Base-by-base conservation (phyloP, 2,113 vertebrate genomes). In the Copsychus sechellarum region DNA sequence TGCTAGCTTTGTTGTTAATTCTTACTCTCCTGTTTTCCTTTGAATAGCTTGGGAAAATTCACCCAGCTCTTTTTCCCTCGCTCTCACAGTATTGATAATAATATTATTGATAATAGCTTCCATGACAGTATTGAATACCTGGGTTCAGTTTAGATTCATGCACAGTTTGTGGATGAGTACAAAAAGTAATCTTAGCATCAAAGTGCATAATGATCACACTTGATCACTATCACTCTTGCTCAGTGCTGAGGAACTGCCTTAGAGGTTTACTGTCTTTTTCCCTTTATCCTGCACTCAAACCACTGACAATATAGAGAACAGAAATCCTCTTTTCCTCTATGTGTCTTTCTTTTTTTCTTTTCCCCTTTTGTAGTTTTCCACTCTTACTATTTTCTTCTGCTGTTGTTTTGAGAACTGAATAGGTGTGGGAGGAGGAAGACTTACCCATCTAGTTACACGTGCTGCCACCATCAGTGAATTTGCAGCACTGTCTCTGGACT, bases 371-470 rank as follows among this genome's bases (percentile, higher is more conserved):
- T 8, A 58, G 13, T 74, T 29, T 80, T 70, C 29, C 6, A 43
- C 29, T 6, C 4, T 67, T 29, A 34, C 14, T 60, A 2, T 69
- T 78, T 2, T 91, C 9, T 50, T 77, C 62, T 78, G 21, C 20
- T 66, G 22, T 50, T 72, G 3, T 66, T 84, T 74, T 62, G 11
- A 53, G 28, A 73, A 85, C 58, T 24, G 12, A 18, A 22, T 51
- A 26, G 7, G 1, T 33, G 5, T 6, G 5, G 18, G 43, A 48
- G 6, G 8, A 11, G 3, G 5, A 26, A n/a, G 34, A 36, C 6
- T 83, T 72, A 38, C 25, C 54, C 20, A 23, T 21, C 8, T 50
- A 26, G 6, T 60, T 53, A 43, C 31, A 64, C 8, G 23, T 4
- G 2, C n/a, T 54, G 34, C 12, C 20, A 16, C 47, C 24, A 56